These are phyloP conservation scores for Chascanopsetta lugubris DNA, from an alignment of 2,113 vertebrate species.

Conservation along the genomic window DNA sequence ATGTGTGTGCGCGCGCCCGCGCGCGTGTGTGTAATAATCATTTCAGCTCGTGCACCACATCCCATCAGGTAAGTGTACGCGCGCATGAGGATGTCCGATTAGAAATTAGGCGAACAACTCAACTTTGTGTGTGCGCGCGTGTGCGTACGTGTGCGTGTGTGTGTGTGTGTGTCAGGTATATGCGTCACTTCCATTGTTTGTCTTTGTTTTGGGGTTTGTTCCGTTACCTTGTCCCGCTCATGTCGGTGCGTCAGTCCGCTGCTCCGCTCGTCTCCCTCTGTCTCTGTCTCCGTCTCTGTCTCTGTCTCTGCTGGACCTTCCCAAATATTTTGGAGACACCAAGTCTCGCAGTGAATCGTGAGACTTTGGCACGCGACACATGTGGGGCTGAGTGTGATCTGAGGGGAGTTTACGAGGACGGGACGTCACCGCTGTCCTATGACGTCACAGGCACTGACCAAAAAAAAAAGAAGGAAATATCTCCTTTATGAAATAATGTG, in stretches of 20 bases:
- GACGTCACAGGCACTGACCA: too few species aligned
- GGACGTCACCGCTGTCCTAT: too few species aligned
- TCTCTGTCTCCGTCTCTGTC: too few species aligned
- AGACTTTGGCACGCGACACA: slow-evolving; percentile 64
- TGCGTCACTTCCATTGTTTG: not conserved
- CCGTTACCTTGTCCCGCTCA: slow-evolving; percentile 70
- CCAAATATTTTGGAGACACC: slow-evolving; percentile 49
- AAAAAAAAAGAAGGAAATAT: too few species aligned
- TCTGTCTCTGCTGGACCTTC: slow-evolving; percentile 71
- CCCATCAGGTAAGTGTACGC: slow-evolving; percentile 51
- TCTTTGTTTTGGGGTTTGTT: not conserved
- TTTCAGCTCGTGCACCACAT: slow-evolving; percentile 43
- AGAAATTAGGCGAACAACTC: slow-evolving; percentile 15
- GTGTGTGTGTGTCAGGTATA: too few species aligned
- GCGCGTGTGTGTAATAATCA: slow-evolving; percentile 2
- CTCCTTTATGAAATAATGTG: too few species aligned
- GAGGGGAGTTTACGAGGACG: too few species aligned
- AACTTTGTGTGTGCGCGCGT: too few species aligned
- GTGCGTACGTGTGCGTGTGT: too few species aligned
- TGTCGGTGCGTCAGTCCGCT: slow-evolving; percentile 25
- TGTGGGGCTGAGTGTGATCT: too few species aligned
- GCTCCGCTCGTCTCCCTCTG: slow-evolving; percentile 60
- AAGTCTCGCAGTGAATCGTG: slow-evolving; percentile 79
- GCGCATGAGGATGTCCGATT: slow-evolving; percentile 36
- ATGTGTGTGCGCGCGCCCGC: not conserved